A percentile compares a stretch with the other conserved stretches of the same genome.
Evolutionary conservation across 2,888 invertebrate species (phyloP).

Genomic region (Lasioglossum villosulum): DNA sequence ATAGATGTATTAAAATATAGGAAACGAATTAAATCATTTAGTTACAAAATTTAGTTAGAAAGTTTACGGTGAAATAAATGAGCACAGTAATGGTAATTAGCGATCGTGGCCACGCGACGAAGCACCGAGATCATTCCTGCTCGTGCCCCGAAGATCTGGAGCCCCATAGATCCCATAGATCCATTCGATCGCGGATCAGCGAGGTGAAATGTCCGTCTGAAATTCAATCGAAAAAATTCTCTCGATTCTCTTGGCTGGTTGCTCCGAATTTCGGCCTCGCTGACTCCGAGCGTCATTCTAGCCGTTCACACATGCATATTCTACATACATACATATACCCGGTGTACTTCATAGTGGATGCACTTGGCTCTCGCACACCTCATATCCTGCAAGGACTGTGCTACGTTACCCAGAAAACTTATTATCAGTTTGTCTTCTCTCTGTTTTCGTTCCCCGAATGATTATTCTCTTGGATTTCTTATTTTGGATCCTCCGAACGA

Average conservation of each 20-base stretch:
- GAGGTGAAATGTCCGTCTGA: slow-evolving; percentile 53
- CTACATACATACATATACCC: slow-evolving; percentile 23
- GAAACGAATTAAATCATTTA: too few relatives aligned
- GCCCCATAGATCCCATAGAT: slow-evolving; percentile 43
- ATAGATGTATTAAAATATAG: too few relatives aligned
- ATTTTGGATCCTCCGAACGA: neutral
- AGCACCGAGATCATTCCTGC: slow-evolving; percentile 59
- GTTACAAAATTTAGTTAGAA: too few relatives aligned
- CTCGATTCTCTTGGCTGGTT: neutral
- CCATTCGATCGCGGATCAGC: slow-evolving; percentile 55
- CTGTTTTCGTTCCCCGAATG: neutral
- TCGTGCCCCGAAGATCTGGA: slow-evolving; percentile 62
- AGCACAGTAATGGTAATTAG: neutral
- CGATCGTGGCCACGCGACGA: slow-evolving; percentile 49
- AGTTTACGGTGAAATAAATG: too few relatives aligned
- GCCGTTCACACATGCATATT: slow-evolving; percentile 61
- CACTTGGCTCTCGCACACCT: slow-evolving; percentile 76
- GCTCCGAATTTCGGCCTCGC: slow-evolving; percentile 63
- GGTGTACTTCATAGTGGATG: slow-evolving; percentile 73
- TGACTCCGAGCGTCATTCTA: slow-evolving; percentile 72
- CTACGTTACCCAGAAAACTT: slow-evolving; percentile 71
- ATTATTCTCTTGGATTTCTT: neutral
- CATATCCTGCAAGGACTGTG: slow-evolving; percentile 74
- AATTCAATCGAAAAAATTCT: neutral
- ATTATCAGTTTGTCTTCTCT: neutral